Evolutionary conservation across 2,797 vertebrate genomes (phyloP).

Genomic region (Enteromius paludinosus): DNA sequence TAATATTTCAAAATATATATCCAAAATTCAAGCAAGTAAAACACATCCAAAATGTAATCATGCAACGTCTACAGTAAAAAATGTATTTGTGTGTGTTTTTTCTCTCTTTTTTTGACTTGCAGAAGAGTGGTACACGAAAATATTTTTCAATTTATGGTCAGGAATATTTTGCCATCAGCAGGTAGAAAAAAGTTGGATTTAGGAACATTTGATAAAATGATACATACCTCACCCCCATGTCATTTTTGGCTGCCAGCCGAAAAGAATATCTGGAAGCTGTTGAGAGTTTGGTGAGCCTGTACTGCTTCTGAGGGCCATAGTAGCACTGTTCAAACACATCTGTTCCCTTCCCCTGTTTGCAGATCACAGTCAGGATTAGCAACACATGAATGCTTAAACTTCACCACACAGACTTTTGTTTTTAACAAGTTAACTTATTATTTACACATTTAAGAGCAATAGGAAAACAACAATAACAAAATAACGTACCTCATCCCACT

Average conservation of each 20-base stretch:
- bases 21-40: background rate
- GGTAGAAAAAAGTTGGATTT: background rate
- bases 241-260: constrained; percentile 95
- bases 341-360: constrained; percentile 88
- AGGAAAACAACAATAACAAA: background rate
- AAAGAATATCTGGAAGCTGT: constrained; percentile 95
- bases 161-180: background rate
- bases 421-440: background rate
- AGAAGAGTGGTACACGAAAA: background rate
- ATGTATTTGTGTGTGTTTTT: background rate
- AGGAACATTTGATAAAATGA: background rate
- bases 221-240: constrained; percentile 91
- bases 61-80: background rate
- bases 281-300: constrained; percentile 91
- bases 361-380: constrained; percentile 10
- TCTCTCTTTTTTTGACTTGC: no score
- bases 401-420: background rate
- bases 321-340: constrained; percentile 92
- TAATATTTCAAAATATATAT: background rate
- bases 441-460: background rate
- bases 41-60: background rate
- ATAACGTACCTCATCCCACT: constrained; percentile 93
- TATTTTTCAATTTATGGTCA: background rate
- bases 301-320: constrained; percentile 92
- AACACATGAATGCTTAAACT: background rate